Conservation (phyloP, 2,797 vertebrate species). For the Chloroceryle amazona region DNA sequence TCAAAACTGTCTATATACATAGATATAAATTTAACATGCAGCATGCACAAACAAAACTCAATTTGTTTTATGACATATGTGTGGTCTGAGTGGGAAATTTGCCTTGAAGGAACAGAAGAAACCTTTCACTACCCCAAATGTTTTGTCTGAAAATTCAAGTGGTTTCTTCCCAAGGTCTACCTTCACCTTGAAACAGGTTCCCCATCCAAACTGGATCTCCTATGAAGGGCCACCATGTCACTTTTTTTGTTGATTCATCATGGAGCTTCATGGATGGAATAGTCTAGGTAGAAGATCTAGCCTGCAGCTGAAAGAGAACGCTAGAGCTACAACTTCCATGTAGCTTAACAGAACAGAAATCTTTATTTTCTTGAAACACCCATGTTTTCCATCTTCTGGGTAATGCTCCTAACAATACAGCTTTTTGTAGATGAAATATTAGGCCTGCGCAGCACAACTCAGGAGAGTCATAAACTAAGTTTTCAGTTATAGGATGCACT, state of each 20-base stretch:
- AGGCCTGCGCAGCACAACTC: neutral
- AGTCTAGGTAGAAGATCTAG: neutral
- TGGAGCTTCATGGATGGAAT: neutral
- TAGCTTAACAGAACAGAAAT: neutral
- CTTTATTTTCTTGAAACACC: neutral
- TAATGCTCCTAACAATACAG: neutral
- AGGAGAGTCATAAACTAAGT: neutral
- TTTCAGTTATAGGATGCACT: neutral
- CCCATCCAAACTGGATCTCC: neutral
- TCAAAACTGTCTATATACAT: neutral
- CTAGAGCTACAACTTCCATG: neutral
- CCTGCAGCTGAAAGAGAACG: neutral
- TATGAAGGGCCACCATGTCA: accelerated
- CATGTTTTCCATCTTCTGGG: neutral
- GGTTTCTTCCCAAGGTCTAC: neutral
- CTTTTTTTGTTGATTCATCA: neutral
- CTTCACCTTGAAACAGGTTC: neutral
- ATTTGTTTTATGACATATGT: neutral
- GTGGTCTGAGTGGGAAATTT: neutral
- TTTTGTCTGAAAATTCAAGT: neutral
- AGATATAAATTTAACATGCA: neutral
- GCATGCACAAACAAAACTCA: accelerated
- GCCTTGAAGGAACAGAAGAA: neutral
- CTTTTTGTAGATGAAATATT: neutral
- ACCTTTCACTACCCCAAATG: neutral